A percentile compares a stretch with the other conserved stretches of the same genome.
Conservation (phyloP, 2,113 vertebrate species). For the Gallinago media region DNA sequence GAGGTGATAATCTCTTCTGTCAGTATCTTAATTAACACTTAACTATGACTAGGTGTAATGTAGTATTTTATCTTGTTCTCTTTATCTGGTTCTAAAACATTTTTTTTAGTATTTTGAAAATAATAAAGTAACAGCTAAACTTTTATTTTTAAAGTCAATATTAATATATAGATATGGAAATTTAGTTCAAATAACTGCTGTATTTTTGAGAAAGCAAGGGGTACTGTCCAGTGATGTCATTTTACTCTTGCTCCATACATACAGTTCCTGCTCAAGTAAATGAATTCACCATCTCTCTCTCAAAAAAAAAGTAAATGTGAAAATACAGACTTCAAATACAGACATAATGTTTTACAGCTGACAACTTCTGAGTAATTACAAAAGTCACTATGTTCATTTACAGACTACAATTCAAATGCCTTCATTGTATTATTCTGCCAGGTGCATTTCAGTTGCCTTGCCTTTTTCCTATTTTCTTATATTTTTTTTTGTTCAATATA, state of each 20-base stretch:
- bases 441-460: background rate
- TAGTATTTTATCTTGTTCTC: background rate
- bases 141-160: background rate
- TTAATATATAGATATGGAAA: background rate
- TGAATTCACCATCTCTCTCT: background rate
- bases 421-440: background rate
- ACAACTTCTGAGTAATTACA: background rate
- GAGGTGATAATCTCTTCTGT: background rate
- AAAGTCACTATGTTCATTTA: constrained; percentile 16
- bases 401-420: constrained; percentile 8
- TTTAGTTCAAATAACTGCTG: background rate
- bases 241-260: background rate
- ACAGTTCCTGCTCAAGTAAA: background rate
- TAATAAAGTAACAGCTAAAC: background rate
- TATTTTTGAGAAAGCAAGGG: background rate
- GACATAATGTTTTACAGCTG: background rate
- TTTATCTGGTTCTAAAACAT: background rate
- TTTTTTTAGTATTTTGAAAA: background rate
- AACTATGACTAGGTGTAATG: background rate
- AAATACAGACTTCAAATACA: background rate
- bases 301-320: background rate
- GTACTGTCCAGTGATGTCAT: background rate
- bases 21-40: background rate
- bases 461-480: background rate
- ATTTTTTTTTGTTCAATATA: background rate